Conservation (phyloP, 2,113 vertebrate species). For the Astur gentilis region DNA sequence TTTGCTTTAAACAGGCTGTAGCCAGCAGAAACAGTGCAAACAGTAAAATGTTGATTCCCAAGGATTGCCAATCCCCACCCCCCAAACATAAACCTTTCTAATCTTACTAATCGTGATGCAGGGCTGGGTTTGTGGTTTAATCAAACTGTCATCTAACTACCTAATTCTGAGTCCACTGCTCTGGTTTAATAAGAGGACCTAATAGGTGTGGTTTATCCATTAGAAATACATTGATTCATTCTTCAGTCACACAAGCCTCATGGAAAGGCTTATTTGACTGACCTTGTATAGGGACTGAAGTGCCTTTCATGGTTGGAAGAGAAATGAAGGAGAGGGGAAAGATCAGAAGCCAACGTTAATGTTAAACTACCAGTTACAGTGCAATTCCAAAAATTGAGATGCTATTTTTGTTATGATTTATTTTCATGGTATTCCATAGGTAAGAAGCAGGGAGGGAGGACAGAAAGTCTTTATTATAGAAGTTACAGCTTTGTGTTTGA, state of each 20-base stretch:
- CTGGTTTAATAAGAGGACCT: neutral
- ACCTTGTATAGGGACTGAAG: neutral
- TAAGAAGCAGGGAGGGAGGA: neutral
- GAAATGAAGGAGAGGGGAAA: neutral
- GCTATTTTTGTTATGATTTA: neutral
- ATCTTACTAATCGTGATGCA: constrained; percentile 25
- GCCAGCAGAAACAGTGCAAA: neutral
- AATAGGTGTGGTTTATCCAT: neutral
- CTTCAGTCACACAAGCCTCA: neutral
- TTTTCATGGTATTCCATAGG: neutral
- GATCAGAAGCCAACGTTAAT: neutral
- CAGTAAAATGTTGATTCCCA: constrained; percentile 52
- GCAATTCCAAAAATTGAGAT: neutral
- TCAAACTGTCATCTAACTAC: neutral
- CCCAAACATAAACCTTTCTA: neutral
- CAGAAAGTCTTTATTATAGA: neutral
- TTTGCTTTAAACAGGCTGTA: neutral
- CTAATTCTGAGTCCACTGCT: neutral
- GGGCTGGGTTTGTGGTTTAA: constrained; percentile 9
- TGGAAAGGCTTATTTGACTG: constrained; percentile 8
- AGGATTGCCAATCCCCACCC: constrained; percentile 19
- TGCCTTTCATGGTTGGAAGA: neutral
- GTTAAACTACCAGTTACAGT: neutral
- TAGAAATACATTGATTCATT: neutral
- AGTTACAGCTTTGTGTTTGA: neutral